Evolutionary conservation across 2,888 invertebrate species (phyloP).

Genomic region (Platerodrilus igneus): DNA sequence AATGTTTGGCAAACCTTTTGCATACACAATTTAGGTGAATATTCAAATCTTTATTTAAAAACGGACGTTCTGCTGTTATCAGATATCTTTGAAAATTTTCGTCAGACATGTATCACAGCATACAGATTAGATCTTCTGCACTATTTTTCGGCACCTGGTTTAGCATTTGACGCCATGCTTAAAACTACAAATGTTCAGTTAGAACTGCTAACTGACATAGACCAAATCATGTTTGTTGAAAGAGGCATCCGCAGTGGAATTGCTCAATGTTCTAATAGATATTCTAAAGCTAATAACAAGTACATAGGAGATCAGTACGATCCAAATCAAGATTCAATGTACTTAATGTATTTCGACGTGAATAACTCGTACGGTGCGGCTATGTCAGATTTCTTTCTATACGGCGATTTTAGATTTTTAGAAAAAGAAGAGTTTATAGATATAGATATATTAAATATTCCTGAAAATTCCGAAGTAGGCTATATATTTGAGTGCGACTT

Average conservation of each 20-base stretch:
- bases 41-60: slow-evolving; percentile 39
- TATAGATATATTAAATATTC: no score
- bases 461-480: no score
- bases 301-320: slow-evolving; percentile 34
- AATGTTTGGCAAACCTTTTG: slow-evolving; percentile 37
- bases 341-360: slow-evolving; percentile 34
- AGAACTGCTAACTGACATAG: slow-evolving; percentile 38
- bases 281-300: slow-evolving; percentile 39
- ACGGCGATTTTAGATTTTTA: no score
- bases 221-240: slow-evolving; percentile 35
- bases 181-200: slow-evolving; percentile 29
- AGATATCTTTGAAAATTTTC: slow-evolving; percentile 42
- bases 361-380: slow-evolving; percentile 30
- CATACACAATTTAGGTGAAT: slow-evolving; percentile 36
- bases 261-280: slow-evolving; percentile 33
- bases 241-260: slow-evolving; percentile 21
- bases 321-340: slow-evolving; percentile 19
- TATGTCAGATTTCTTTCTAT: no score
- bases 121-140: slow-evolving; percentile 36
- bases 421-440: no score
- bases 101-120: slow-evolving; percentile 29
- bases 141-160: slow-evolving; percentile 34
- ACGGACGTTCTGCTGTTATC: slow-evolving; percentile 39
- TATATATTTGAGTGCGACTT: no score
- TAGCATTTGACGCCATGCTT: slow-evolving; percentile 34